These are phyloP conservation scores for Ephestia elutella DNA, from an alignment of 1,140 invertebrate species.

Conservation along the genomic window DNA sequence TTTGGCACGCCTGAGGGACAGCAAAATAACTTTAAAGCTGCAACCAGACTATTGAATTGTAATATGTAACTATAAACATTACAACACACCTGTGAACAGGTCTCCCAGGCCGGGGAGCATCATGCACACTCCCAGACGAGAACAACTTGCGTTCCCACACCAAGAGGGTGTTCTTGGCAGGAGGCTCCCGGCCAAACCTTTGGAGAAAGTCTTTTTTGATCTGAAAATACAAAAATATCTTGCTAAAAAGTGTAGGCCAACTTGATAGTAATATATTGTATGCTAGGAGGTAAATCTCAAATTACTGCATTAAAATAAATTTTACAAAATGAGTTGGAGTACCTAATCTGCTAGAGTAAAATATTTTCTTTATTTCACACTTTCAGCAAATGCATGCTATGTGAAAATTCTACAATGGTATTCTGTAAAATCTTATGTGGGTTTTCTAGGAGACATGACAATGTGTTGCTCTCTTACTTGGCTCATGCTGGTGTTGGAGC, in stretches of 20 bases:
- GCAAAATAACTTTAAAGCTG: not conserved
- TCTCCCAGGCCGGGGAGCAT: constrained; percentile 34
- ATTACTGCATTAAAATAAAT: too few relatives aligned
- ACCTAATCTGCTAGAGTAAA: not conserved
- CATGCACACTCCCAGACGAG: constrained; percentile 32
- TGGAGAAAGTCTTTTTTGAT: constrained; percentile 35
- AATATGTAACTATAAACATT: too few relatives aligned
- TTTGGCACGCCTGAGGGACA: not conserved
- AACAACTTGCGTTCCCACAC: constrained; percentile 45
- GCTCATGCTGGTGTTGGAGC: constrained; percentile 29
- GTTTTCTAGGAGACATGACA: too few relatives aligned
- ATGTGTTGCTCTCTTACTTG: constrained; percentile 22
- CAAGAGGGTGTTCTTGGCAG: constrained; percentile 39
- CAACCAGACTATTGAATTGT: too few relatives aligned
- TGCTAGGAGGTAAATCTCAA: too few relatives aligned
- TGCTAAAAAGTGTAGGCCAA: too few relatives aligned
- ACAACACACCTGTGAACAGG: constrained; percentile 30
- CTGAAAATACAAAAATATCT: constrained; percentile 23
- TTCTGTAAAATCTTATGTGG: too few relatives aligned
- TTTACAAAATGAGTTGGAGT: not conserved
- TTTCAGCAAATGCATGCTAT: too few relatives aligned
- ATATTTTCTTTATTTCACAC: too few relatives aligned
- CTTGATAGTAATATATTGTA: too few relatives aligned
- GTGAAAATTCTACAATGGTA: too few relatives aligned
- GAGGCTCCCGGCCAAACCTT: constrained; percentile 34